Evolutionary conservation across 2,797 vertebrate species (phyloP), one percentile per base, ranked within the genome.

Genomic region (Gymnothorax javanicus): DNA sequence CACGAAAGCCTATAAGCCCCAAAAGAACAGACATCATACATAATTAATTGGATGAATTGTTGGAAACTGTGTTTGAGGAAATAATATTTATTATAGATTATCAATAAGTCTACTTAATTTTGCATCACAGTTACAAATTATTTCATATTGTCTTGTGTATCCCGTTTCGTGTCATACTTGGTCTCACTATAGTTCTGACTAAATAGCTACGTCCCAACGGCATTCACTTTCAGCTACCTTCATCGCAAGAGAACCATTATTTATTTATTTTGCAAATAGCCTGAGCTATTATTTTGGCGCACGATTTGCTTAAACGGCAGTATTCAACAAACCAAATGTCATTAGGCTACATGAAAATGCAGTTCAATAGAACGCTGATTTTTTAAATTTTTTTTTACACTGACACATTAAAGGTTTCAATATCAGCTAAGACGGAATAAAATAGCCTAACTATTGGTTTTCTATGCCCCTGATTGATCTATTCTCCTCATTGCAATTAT

Each of bases 241-340:
- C 90, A 88, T 91, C 89, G 88, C 92, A 90, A 90, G 81, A 89
- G 88, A 88, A 87, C 64, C 81, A 89, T 92, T 93, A 90, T 94
- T 95, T 95, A 94, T 95, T 94, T 94, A 92, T 94, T 93, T 92
- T 88, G 69, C 91, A 94, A 93, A 95, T 93, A 91, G 33, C 33
- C 33, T 43, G 33, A 89, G 88, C 90, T 89, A 92, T 92, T 85
- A 89, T 93, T 93, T 91, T 86, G 90, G 82, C 85, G 81, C 84
- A 82, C 86, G 86, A 84, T 88, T 77, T 87, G 87, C 89, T 86
- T 91, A 90, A 92, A 86, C 92, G 91, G 89, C 90, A 89, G 57
- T 90, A 94, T 95, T 96, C 94, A 95, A 94, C 87, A 88, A 93
- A 90, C 93, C 94, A 93, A 94, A 85, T 93, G 94, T 94, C 94